Conservation (phyloP, 2,888 invertebrate species). For the Eristalis pertinax region DNA sequence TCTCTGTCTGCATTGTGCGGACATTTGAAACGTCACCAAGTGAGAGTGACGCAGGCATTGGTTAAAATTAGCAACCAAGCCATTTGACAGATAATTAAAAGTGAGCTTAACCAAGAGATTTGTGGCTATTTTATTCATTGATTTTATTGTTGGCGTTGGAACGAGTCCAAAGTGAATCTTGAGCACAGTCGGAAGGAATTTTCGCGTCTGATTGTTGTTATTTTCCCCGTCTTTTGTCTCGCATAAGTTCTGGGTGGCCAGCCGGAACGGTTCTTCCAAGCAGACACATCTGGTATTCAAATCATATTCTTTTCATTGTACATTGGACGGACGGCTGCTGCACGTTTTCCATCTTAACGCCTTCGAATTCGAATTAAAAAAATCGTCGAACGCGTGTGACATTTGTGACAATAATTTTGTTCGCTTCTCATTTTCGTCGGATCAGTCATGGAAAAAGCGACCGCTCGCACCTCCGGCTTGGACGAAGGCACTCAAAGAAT, state of each 20-base stretch:
- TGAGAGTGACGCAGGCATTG: neutral
- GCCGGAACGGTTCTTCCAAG: neutral
- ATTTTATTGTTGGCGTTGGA: constrained; percentile 24
- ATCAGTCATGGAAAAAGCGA: too few species aligned
- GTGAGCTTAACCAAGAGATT: constrained; percentile 17
- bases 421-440: neutral
- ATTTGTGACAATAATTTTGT: neutral
- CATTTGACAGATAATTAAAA: neutral
- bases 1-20: neutral
- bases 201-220: neutral
- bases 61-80: constrained; percentile 1
- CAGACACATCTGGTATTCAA: too few species aligned
- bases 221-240: too few species aligned
- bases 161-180: constrained; percentile 21
- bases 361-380: neutral
- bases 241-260: neutral
- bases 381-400: neutral
- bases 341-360: neutral
- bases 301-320: too few species aligned
- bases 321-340: too few species aligned
- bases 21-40: constrained; percentile 34
- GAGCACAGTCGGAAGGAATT: constrained; percentile 6
- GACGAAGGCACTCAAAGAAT: too few species aligned
- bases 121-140: neutral
- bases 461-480: neutral